phyloP scores from a whole-genome alignment of 2,888 invertebrate species.

The Dione vanillae region DNA sequence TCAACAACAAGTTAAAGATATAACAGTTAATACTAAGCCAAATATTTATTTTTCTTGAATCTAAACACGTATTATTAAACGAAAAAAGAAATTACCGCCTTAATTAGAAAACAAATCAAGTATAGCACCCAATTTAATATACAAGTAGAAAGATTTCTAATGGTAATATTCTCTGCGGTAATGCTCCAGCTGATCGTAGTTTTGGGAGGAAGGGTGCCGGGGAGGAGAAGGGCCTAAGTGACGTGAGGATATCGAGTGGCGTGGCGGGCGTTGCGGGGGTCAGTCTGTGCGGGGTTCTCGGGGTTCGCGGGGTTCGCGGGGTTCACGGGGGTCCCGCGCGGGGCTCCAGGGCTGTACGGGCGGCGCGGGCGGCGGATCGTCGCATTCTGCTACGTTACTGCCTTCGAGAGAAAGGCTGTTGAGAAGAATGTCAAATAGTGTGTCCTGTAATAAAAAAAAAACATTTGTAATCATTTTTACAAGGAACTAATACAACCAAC shows the following conservation, averaged over 20 bases:
- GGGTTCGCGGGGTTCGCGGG: constrained; percentile 38
- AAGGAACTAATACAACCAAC: too few relatives aligned
- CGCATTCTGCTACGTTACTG: constrained; percentile 47
- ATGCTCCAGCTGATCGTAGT: constrained; percentile 27
- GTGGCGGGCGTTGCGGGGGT: constrained; percentile 34
- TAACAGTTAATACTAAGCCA: too few relatives aligned
- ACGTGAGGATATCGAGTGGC: constrained; percentile 39
- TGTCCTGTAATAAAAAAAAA: constrained; percentile 60
- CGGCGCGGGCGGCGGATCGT: constrained; percentile 62
- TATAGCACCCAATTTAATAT: not conserved
- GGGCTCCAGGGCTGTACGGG: constrained; percentile 75
- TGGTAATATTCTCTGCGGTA: constrained; percentile 39
- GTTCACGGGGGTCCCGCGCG: constrained; percentile 50
- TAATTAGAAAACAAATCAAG: not conserved
- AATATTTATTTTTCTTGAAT: too few relatives aligned
- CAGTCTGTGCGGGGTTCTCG: constrained; percentile 40
- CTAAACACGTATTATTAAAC: too few relatives aligned
- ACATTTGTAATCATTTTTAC: not conserved
- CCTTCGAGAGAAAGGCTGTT: constrained; percentile 70
- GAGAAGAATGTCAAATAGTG: constrained; percentile 75
- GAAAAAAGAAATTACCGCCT: not conserved
- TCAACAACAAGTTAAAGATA: too few relatives aligned
- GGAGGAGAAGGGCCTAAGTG: constrained; percentile 28
- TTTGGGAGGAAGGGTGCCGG: constrained; percentile 22
- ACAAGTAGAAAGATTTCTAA: constrained; percentile 1